Percentiles rank a stretch among this genome's conserved stretches.
Evolutionary conservation across 2,113 vertebrate genomes (phyloP).

Genomic region (Aythya baeri): DNA sequence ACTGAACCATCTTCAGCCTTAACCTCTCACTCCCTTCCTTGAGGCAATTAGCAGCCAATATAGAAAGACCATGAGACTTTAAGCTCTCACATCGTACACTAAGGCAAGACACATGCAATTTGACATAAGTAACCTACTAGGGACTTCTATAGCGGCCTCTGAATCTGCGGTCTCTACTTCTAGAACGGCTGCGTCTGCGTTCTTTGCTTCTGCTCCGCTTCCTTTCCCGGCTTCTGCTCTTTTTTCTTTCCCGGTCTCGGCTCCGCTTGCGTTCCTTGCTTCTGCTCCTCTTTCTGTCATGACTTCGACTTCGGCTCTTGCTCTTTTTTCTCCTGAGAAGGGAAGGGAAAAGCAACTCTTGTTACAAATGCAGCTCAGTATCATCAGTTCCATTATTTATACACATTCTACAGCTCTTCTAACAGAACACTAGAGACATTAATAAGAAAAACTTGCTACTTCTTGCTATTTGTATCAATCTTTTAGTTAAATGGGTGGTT

Average conservation of each 20-base stretch:
- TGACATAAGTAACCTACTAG: constrained; percentile 82
- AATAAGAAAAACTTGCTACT: accelerated
- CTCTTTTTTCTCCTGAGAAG: constrained; percentile 92
- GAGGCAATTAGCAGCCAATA: neutral
- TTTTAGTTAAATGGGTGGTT: neutral
- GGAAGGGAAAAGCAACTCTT: neutral
- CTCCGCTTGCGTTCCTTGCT: constrained; percentile 91
- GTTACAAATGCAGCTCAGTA: neutral
- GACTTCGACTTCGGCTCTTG: constrained; percentile 90
- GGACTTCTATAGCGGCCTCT: constrained; percentile 90
- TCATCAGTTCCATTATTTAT: neutral
- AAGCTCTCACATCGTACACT: neutral
- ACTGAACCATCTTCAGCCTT: neutral
- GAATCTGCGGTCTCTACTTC: constrained; percentile 87
- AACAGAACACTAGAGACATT: neutral
- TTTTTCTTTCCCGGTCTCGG: constrained; percentile 85
- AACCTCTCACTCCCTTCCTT: neutral
- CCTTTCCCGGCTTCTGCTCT: constrained; percentile 88
- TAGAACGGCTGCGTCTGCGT: constrained; percentile 86
- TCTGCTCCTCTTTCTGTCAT: constrained; percentile 87
- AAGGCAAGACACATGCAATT: neutral
- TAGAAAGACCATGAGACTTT: neutral
- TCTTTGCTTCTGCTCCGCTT: constrained; percentile 91
- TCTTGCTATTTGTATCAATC: too few relatives aligned
- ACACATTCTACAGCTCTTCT: neutral